Base-by-base conservation (phyloP, 2,113 vertebrate species). In the Neofelis nebulosa region DNA sequence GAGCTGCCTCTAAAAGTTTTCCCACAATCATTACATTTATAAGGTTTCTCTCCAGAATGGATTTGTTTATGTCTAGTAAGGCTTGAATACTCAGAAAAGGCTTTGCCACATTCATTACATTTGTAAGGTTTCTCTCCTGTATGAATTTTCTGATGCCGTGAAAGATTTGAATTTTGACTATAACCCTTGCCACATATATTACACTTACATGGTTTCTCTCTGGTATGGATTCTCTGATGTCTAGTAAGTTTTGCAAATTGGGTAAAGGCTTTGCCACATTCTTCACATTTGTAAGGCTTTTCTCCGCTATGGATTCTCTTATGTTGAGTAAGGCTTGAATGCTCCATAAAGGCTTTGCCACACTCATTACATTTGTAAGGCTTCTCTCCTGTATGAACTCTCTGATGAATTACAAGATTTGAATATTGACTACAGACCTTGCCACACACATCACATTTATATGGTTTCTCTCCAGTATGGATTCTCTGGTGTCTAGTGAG, bases 11-110 rank as follows among this genome's bases (percentile, higher is more conserved):
- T 97, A 85, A 98, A 98, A 3, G 81, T 18, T 45, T 97, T 98
- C 21, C 94, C 96, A 41, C 96, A 97, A 8, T 96, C 87, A 3
- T 57, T 73, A 78, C 97, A 98, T 50, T 95, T 79, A 21, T 94
- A 96, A 12, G 98, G 97, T 68, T 96, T 97, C 74, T 97, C 92
- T 5, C 95, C 95, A 5, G 96, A 96, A 95, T 98, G 97, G 27
- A 96, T 98, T 52, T 87, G 85, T 55, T 96, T 87, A 69, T 98
- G 97, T 12, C 65, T 66, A 12, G 76, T 66, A 33, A 97, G 96
- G 27, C 69, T 89, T 3, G 95, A 95, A 63, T 79, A 78, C 52
- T 97, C 95, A 19, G 93, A 87, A 25, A 97, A 98, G 52, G 86
- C 87, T 73, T 97, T 97, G 16, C 95, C 97, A 38, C 97, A 98